Base-by-base conservation (phyloP, 2,888 invertebrate genomes). In the Tenthredo notha region DNA sequence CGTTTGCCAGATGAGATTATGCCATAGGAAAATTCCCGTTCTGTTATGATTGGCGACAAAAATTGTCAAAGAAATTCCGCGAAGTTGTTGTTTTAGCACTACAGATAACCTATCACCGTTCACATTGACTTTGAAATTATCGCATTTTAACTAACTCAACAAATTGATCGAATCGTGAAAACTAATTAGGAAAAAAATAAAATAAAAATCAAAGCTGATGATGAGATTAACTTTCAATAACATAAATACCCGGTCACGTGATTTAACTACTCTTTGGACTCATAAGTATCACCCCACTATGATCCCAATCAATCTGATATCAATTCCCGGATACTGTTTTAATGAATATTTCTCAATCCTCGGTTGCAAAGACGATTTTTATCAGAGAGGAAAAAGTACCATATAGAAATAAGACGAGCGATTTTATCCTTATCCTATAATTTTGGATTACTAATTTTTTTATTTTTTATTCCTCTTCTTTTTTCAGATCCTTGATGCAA, bases 401-500 rank as follows among this genome's bases (percentile, higher is more conserved):
- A 15, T 15, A 15, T 47, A 47, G 47, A 3, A 47, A 47, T 15
- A 15, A 47, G 15, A 3, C 47, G 50, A 50, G 6, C 18, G 1
- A 50, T 18, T n/a, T 50, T 50, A n/a, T 7, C 61, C 61, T 50
- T 50, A n/a, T 7, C 61, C 61, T 12, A 61, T 12, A 12, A 21
- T 61, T 61, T 21, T 40, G 15, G 4, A 77, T 33, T 65, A 9
- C 21, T 86, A 40, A 37, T 72, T n/a, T 58, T 72, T n/a, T 40
- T 77, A 50, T 50, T 40, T 50, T 43, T 40, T 54, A 3, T 33
- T 2, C 4, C 0, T 40, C 65, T 18, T 29, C 25, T 12, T 86
- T 72, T 94, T 94, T 18, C 92, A 98, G 97, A 97, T 99, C 87
- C 96, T 98, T 90, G 99, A 99, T 93, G 98, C 98, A 50, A 98